Percentiles rank a stretch among this genome's conserved stretches.
phyloP scores from a whole-genome alignment of 2,113 vertebrate species.

The Vulpes vulpes region DNA sequence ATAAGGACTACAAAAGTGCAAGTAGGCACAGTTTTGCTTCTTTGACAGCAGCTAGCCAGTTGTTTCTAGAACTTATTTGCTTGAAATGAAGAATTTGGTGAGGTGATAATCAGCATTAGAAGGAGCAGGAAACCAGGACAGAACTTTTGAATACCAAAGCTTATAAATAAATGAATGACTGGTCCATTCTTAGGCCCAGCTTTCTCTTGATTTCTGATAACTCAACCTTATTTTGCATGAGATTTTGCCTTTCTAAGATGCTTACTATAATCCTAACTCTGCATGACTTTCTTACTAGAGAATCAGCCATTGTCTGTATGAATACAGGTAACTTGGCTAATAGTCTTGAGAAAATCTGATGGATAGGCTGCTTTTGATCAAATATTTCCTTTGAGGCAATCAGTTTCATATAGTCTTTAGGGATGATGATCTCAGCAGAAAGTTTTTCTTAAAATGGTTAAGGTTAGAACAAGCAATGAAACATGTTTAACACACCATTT shows the following conservation, averaged over 20 bases:
- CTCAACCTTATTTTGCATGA: constrained; percentile 20
- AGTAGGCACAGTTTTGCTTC: not conserved
- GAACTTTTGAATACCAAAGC: not conserved
- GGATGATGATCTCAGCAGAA: not conserved
- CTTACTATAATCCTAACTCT: not conserved
- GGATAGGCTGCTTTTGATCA: not conserved
- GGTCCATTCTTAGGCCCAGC: not conserved
- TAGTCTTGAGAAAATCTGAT: not conserved
- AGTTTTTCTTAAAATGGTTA: not conserved
- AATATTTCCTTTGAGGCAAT: not conserved
- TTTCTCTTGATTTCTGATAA: not conserved
- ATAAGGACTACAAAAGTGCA: not conserved
- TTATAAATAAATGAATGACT: constrained; percentile 41
- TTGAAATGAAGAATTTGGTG: not conserved
- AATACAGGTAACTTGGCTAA: not conserved
- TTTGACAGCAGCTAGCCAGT: constrained; percentile 1
- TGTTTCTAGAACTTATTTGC: not conserved
- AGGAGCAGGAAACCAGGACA: not conserved
- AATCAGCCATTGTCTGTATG: not conserved
- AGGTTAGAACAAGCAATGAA: not conserved
- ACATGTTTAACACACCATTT: not conserved
- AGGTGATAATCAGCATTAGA: not conserved
- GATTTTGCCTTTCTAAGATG: not conserved
- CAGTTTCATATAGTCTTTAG: not conserved
- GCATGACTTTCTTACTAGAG: not conserved